phyloP scores from a whole-genome alignment of 2,888 invertebrate genomes.

The Tuta absoluta region DNA sequence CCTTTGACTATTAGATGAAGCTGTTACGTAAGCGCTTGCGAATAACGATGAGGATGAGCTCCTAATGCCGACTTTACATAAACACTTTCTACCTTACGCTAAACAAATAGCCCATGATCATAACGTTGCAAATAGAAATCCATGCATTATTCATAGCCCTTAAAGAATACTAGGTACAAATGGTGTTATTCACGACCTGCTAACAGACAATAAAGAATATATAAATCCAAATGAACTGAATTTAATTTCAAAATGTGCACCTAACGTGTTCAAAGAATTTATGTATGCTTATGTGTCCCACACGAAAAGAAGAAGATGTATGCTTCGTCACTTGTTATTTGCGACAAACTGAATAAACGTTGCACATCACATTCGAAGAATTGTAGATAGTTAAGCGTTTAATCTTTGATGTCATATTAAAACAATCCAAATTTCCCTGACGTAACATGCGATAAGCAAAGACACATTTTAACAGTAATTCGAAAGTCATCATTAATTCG shows the following conservation, averaged over 20 bases:
- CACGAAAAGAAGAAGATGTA: too few species aligned
- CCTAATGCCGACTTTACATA: constrained; percentile 55
- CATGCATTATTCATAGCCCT: constrained; percentile 18
- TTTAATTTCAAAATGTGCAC: background rate
- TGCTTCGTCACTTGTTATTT: background rate
- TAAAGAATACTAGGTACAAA: constrained; percentile 13
- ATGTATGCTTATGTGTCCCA: too few species aligned
- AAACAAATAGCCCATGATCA: constrained; percentile 46
- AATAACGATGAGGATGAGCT: constrained; percentile 65
- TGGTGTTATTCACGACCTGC: constrained; percentile 16
- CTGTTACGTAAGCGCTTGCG: constrained; percentile 67
- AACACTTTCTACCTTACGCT: constrained; percentile 67
- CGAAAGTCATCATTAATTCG: constrained; percentile 2
- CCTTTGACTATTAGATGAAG: constrained; percentile 65
- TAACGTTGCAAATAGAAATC: constrained; percentile 15
- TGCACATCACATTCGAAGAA: background rate
- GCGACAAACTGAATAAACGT: background rate
- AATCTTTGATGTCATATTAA: too few species aligned
- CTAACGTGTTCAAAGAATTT: constrained; percentile 2
- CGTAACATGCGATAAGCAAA: background rate
- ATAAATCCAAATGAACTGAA: constrained; percentile 16
- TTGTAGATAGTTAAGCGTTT: too few species aligned
- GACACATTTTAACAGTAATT: background rate
- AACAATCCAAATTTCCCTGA: too few species aligned
- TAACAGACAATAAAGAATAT: constrained; percentile 14